Conservation (phyloP, 2,888 invertebrate genomes). For the Dolichomitus sp. region DNA sequence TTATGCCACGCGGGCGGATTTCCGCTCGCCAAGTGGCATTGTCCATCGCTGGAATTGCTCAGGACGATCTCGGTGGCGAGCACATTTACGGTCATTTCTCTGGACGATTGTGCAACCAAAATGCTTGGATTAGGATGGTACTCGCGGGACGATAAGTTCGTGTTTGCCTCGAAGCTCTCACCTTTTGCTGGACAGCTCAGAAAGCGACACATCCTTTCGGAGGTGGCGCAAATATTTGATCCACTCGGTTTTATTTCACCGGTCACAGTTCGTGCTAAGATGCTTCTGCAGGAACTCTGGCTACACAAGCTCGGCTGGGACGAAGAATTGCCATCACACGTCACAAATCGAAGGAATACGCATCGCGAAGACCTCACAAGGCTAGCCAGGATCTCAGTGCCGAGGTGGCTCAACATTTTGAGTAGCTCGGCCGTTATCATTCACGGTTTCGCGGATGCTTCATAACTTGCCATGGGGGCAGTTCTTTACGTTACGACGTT, state of each 20-base stretch:
- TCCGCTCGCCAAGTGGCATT: constrained; percentile 45
- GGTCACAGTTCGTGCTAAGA: constrained; percentile 44
- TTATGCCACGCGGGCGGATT: constrained; percentile 63
- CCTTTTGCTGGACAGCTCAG: background rate
- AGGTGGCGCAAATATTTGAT: constrained; percentile 58
- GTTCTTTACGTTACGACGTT: background rate
- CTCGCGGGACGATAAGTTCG: background rate
- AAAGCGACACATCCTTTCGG: constrained; percentile 30
- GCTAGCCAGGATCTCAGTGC: constrained; percentile 52
- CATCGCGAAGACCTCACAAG: constrained; percentile 52
- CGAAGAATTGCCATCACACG: constrained; percentile 43
- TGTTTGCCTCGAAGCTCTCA: constrained; percentile 11
- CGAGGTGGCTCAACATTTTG: constrained; percentile 53
- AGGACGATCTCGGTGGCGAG: constrained; percentile 15
- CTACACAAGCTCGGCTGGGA: constrained; percentile 63
- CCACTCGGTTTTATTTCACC: constrained; percentile 63
- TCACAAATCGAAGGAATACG: constrained; percentile 27
- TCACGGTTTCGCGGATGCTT: constrained; percentile 64
- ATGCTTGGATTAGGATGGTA: constrained; percentile 41
- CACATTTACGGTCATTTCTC: background rate
- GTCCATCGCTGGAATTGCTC: background rate
- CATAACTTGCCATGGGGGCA: constrained; percentile 61
- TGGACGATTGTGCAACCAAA: constrained; percentile 48
- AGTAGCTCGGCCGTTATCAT: constrained; percentile 47
- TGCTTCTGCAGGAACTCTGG: constrained; percentile 61